Base-by-base conservation (phyloP, 2,888 invertebrate species). In the Protophormia terraenovae region DNA sequence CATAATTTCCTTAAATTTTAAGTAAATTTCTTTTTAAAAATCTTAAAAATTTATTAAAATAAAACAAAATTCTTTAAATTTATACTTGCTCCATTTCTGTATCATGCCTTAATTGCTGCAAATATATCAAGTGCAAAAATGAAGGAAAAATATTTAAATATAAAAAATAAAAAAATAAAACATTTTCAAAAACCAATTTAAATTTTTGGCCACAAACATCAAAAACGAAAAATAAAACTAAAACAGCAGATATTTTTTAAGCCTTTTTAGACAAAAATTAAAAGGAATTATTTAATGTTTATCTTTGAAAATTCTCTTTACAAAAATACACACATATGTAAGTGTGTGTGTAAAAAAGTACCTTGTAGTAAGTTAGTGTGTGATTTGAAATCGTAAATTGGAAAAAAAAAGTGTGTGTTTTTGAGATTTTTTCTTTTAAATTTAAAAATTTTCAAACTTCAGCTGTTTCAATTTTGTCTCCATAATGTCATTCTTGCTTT, bases 381-480 rank as follows among this genome's bases (percentile, higher is more conserved):
- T n/a, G n/a, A n/a, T n/a, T n/a, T n/a, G n/a, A n/a, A n/a, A n/a
- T n/a, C n/a, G n/a, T n/a, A n/a, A n/a, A n/a, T n/a, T n/a, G n/a
- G 32, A 19, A 27, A 35, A 1, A 7, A 14, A 10, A 16, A 47
- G 62, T 60, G 67, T 60, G 55, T 71, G 69, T 29, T 14, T 16
- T 53, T 75, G 24, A 3, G 32, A 27, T 55, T 50, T 77, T 58
- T 75, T 67, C 55, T 55, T 47, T 62, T 66, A 38, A 67, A n/a
- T n/a, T n/a, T n/a, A n/a, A n/a, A n/a, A n/a, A n/a, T n/a, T 72
- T 67, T 55, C 19, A 75, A 71, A 69, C 67, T 85, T 85, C 85
- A 85, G 85, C 85, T 85, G 85, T 85, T 85, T 78, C 69, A 71
- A 75, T 84, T 82, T 85, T 82, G 85, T 85, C 82, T 85, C 75